Conservation (phyloP, 1,140 invertebrate genomes). For the Ceratina japonica region DNA sequence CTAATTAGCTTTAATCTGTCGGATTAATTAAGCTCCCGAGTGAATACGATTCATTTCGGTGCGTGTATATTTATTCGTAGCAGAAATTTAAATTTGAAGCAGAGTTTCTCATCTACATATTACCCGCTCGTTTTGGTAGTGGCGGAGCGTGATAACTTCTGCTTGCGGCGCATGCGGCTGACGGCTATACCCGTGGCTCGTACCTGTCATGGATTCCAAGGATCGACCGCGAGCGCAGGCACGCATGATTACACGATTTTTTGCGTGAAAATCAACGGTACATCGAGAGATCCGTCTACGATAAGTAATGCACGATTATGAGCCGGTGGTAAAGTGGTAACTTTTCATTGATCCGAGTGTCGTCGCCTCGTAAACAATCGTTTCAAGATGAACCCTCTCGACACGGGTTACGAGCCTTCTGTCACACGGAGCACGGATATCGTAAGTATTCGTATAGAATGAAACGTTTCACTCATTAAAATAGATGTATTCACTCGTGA, state of each 20-base stretch:
- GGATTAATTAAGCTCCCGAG: slow-evolving; percentile 17
- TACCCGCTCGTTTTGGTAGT: slow-evolving; percentile 40
- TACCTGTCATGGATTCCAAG: slow-evolving; percentile 76
- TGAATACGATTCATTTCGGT: not conserved
- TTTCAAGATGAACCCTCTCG: slow-evolving; percentile 65
- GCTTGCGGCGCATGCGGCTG: slow-evolving; percentile 53
- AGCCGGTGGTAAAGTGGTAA: slow-evolving; percentile 53
- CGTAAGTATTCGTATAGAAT: slow-evolving; percentile 63
- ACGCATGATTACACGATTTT: slow-evolving; percentile 68
- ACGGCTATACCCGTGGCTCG: slow-evolving; percentile 49
- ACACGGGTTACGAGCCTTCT: slow-evolving; percentile 62
- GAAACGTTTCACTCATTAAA: not conserved
- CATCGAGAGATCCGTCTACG: slow-evolving; percentile 38
- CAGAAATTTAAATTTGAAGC: slow-evolving; percentile 39
- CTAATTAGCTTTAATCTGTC: slow-evolving; percentile 17
- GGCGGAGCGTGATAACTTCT: slow-evolving; percentile 54
- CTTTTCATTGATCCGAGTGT: slow-evolving; percentile 28
- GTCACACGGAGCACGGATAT: slow-evolving; percentile 60
- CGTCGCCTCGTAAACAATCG: slow-evolving; percentile 42
- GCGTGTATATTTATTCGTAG: not conserved
- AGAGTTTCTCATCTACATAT: slow-evolving; percentile 54
- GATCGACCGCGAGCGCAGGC: slow-evolving; percentile 70
- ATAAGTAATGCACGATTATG: slow-evolving; percentile 38
- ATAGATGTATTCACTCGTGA: not conserved
- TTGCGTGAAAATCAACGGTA: slow-evolving; percentile 61